Base-by-base conservation (phyloP, 1,140 invertebrate species). In the Hermatobates lingyangjiaoensis region DNA sequence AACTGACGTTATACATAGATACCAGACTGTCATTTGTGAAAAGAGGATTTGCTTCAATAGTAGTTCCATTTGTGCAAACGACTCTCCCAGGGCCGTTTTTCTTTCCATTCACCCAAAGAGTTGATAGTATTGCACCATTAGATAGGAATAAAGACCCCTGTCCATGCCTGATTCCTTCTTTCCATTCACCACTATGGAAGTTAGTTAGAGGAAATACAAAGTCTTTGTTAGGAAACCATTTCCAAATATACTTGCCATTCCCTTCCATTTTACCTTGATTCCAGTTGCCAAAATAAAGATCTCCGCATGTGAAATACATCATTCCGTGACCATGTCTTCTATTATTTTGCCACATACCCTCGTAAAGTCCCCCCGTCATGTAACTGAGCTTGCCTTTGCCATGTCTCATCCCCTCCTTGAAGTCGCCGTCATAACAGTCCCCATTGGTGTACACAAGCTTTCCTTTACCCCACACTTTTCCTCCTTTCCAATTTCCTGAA, bases 191-290 rank as follows among this genome's bases (percentile, higher is more conserved):
- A 57, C 68, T 61, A 52, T 74, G 76, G 2, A 62, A 68, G 30
- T 66, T 67, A 21, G 62, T 60, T 26, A 68, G 62, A 2, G 72
- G 70, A 54, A 70, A 66, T 23, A 66, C 65, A 58, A 75, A 65
- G 0, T 65, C 59, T 45, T 68, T 65, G 54, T 73, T 73, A 25
- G 65, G 63, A 58, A 66, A 69, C 3, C 68, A 60, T 45, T 67
- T 64, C 75, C 74, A 57, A 12, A 51, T 48, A 45, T 58, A 58
- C 45, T 51, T 64, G 21, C 73, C 74, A 18, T 60, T 54, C 1
- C 75, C 74, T 51, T 74, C 62, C 58, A 76, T 76, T 48, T 69
- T 66, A 58, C 75, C 70, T 42, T 69, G 60, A 53, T 65, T 63
- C 61, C 72, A 77, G 28, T 67, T 60, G 15, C 74, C 74, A 46